Evolutionary conservation across 2,113 vertebrate genomes (phyloP), one percentile per base, ranked within the genome.

Genomic region (Epinephelus lanceolatus): DNA sequence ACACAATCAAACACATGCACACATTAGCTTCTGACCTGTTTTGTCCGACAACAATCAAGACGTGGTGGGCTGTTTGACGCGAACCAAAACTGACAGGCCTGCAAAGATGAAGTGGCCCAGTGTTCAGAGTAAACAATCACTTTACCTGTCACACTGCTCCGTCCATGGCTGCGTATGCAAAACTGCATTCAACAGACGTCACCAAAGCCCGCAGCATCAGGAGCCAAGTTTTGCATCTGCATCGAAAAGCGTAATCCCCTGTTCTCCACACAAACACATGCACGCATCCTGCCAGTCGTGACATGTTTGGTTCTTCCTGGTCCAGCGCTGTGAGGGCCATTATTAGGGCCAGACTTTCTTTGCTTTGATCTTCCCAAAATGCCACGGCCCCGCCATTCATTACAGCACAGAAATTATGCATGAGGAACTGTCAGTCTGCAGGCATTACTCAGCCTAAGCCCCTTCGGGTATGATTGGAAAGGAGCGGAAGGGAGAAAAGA

Each of bases 301-400:
- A 80, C 86, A 80, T 74, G 63, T 90, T 82, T 80, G 49, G 3
- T 78, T 91, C 25, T 70, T 78, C 65, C 51, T 56, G 49, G 81
- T 89, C 78, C 71, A 69, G 84, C 45, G 17, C 70, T 57, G 19
- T 30, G 61, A 83, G 56, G 73, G 66, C 70, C 84, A 53, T 76
- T 88, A 86, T 89, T 86, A 84, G n/a, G 86, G 60, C 73, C 91
- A 86, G 84, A 88, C 80, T 86, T 33, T 52, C 55, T 87, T 56
- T 3, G n/a, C 85, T 88, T 94, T 89, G 71, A 92, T 91, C 66
- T 78, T 67, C 33, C 75, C 70, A 80, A 71, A 90, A 80, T 19
- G 21, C 67, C 51, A 53, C 25, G 2, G 52, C 67, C 56, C 51
- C 72, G 67, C 65, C 52, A 66, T 75, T 87, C 75, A 85, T 80